Evolutionary conservation across 2,888 invertebrate species (phyloP).

Genomic region (Ectemnius lituratus): DNA sequence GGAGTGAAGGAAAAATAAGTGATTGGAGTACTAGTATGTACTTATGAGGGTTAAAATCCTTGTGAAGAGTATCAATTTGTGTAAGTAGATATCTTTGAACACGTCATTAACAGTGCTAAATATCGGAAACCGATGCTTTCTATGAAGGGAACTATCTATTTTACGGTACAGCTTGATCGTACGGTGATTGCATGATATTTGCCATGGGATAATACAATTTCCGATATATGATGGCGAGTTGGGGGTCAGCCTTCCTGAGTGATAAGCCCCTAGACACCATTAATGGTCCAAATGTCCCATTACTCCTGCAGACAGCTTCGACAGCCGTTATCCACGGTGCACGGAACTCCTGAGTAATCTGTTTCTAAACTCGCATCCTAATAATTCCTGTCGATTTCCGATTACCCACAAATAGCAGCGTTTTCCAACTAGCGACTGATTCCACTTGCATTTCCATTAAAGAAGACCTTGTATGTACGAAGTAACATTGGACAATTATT

Average conservation of each 20-base stretch:
- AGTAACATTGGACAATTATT: no score
- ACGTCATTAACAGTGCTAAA: not conserved
- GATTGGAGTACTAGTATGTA: no score
- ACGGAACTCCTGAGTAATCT: not conserved
- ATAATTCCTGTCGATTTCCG: not conserved
- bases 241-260: slow-evolving; percentile 53
- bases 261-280: slow-evolving; percentile 41
- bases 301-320: slow-evolving; percentile 25
- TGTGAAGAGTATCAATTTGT: no score
- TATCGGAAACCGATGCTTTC: not conserved
- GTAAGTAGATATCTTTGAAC: no score
- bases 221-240: slow-evolving; percentile 50
- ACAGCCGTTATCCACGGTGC: not conserved
- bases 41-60: no score
- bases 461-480: no score
- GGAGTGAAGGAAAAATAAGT: no score
- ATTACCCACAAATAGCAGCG: no score
- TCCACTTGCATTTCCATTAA: no score
- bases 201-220: slow-evolving; percentile 53
- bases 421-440: no score
- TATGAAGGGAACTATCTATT: not conserved
- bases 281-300: slow-evolving; percentile 42
- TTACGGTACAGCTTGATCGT: not conserved
- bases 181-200: slow-evolving; percentile 47
- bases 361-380: slow-evolving; percentile 8